Percentiles rank a stretch among this genome's conserved stretches.
Evolutionary conservation across 2,888 invertebrate genomes (phyloP).

Genomic region (Eupithecia vulgata): DNA sequence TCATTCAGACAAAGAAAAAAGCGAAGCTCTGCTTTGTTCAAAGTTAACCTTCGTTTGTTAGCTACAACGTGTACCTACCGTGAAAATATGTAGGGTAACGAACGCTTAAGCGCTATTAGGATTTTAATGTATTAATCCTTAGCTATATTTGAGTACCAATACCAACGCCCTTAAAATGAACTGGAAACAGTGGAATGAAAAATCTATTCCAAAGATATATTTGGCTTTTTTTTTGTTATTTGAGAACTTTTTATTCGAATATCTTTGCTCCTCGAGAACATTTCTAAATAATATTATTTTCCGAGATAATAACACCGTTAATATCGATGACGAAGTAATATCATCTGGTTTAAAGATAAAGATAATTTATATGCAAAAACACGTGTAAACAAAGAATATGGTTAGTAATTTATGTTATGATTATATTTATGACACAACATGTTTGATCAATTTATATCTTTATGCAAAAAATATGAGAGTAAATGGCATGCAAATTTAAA

Average conservation of each 20-base stretch:
- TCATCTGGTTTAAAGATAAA: neutral
- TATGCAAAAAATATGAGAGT: too few species aligned
- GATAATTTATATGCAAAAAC: too few species aligned
- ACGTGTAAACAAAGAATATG: too few species aligned
- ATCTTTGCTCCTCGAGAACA: neutral
- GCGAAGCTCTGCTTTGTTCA: slow-evolving; percentile 14
- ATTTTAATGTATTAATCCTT: neutral
- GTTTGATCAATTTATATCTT: too few species aligned
- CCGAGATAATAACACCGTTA: neutral
- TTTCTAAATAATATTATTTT: neutral
- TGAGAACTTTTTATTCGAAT: too few species aligned
- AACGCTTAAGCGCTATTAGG: slow-evolving; percentile 34
- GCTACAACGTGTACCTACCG: slow-evolving; percentile 18
- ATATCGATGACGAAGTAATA: neutral
- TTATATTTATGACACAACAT: too few species aligned
- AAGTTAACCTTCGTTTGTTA: slow-evolving; percentile 25
- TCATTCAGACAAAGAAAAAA: slow-evolving; percentile 39
- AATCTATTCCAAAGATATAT: neutral
- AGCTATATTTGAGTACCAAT: neutral
- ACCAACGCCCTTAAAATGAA: neutral
- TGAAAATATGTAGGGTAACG: slow-evolving; percentile 48
- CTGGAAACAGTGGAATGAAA: neutral
- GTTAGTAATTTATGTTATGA: too few species aligned
- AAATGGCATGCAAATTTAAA: too few species aligned
- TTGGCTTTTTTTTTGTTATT: too few species aligned